Evolutionary conservation across 1,140 invertebrate species (phyloP).

Genomic region (Heterodera carotae): DNA sequence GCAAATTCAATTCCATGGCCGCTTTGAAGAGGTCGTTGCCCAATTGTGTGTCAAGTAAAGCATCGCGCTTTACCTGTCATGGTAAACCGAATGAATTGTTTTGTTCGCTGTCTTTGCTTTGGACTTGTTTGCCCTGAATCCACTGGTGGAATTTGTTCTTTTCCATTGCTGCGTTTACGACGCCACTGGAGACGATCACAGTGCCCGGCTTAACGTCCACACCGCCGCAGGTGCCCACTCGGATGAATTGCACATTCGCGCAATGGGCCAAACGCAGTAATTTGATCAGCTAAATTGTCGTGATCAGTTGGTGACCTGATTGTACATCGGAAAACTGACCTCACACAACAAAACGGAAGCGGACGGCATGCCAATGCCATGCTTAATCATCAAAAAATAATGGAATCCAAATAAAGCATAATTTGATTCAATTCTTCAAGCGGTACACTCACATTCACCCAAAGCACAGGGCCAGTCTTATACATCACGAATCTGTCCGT

Average conservation of each 20-base stretch:
- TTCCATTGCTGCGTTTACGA: slow-evolving; percentile 57
- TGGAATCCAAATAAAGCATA: slow-evolving; percentile 4
- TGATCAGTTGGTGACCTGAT: not conserved
- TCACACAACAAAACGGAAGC: slow-evolving; percentile 88
- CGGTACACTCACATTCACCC: slow-evolving; percentile 80
- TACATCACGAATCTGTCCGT: slow-evolving; percentile 92
- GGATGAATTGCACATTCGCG: slow-evolving; percentile 83
- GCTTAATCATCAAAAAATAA: no score
- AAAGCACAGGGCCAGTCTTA: slow-evolving; percentile 91
- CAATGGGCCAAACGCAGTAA: slow-evolving; percentile 84
- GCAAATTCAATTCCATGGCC: slow-evolving; percentile 71
- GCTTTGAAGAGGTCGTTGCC: slow-evolving; percentile 77
- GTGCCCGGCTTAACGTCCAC: slow-evolving; percentile 54
- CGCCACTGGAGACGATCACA: slow-evolving; percentile 56
- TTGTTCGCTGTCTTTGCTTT: not conserved
- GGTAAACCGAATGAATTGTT: not conserved
- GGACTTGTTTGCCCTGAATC: slow-evolving; percentile 80
- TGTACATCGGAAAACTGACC: slow-evolving; percentile 68
- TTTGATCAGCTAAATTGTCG: slow-evolving; percentile 71
- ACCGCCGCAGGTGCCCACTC: slow-evolving; percentile 77
- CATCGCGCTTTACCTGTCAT: slow-evolving; percentile 73
- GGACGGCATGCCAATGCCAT: slow-evolving; percentile 91
- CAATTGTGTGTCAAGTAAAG: slow-evolving; percentile 79
- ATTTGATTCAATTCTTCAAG: not conserved
- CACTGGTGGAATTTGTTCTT: slow-evolving; percentile 71